Base-by-base conservation (phyloP, 2,113 vertebrate genomes). In the Gyps fulvus region DNA sequence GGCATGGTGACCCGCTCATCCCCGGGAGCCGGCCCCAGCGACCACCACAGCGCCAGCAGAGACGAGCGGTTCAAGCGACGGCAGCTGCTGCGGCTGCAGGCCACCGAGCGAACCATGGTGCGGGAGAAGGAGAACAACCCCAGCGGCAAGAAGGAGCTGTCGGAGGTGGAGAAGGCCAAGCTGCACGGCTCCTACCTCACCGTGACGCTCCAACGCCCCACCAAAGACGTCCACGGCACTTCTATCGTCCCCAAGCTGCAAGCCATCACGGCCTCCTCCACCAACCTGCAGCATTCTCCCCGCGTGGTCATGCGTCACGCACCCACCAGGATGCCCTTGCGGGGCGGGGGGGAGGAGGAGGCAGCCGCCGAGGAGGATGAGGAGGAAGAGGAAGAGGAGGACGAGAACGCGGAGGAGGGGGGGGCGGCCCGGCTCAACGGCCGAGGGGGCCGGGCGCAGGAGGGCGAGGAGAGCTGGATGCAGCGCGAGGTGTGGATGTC, bases 401-500 rank as follows among this genome's bases (percentile, higher is more conserved):
- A 98, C 0, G 98, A 98, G 94, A 98, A 95, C 52, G 52, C 93
- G 5, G 98, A 98, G 97, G 98, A 98, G 62, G 98, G 93, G 79
- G 98, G 97, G 94, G 97, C 82, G 0, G 98, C 98, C 76, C 97
- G 98, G 92, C 97, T 98, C 66, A 98, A 98, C 10, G 98, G 98
- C 85, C 98, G 98, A 34, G 98, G 98, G 73, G 95, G 97, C 95
- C 98, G 98, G 95, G 97, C 80, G 22, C 98, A 97, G 94, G 98
- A 98, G 87, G 97, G 97, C 38, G 98, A 98, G 95, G 98, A 98
- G 90, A 97, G 97, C 97, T 98, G 98, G 94, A 98, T 98, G 88
- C 99, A 99, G 96, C 99, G 99, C 73, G 99, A 99, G 97, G 99
- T 99, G 89, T 99, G 99, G 99, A 99, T 99, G 94, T 99, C 99